A percentile compares a stretch with the other conserved stretches of the same genome.
Evolutionary conservation across 2,113 vertebrate species (phyloP).

Genomic region (Muscicapa adusta): DNA sequence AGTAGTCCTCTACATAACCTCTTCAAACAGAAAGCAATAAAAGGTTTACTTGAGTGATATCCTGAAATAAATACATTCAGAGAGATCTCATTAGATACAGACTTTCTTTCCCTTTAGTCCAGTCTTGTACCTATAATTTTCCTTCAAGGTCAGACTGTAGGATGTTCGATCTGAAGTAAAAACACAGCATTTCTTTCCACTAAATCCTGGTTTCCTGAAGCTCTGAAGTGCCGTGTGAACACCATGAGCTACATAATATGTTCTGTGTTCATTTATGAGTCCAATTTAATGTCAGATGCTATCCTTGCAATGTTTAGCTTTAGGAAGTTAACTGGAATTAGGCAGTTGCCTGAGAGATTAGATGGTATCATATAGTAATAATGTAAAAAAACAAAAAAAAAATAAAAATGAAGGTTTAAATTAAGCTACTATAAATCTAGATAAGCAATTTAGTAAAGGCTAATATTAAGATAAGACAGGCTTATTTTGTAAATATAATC

Average conservation of each 20-base stretch:
- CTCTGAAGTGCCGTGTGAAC: not conserved
- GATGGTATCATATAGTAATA: not conserved
- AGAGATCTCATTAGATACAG: conserved; percentile 2
- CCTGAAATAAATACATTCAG: not conserved
- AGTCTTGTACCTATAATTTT: not conserved
- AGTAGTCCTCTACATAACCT: not conserved
- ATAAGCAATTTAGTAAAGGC: not conserved
- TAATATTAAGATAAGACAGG: not conserved
- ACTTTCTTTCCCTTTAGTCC: not conserved
- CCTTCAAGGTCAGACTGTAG: conserved; percentile 1
- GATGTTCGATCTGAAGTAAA: not conserved
- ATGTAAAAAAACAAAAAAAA: not conserved
- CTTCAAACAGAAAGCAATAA: not conserved
- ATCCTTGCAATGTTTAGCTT: not conserved
- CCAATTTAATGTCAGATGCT: conserved; percentile 16
- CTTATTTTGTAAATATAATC: not conserved
- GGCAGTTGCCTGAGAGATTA: not conserved
- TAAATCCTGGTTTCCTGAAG: not conserved
- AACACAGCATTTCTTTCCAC: not conserved
- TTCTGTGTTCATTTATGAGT: not conserved
- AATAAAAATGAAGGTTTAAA: not conserved
- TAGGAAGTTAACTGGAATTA: not conserved
- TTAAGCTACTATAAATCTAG: not conserved
- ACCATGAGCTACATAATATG: not conserved
- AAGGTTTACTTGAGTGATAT: not conserved